phyloP scores from a whole-genome alignment of 2,888 invertebrate species.

The Kuschelorhynchus macadamiae region DNA sequence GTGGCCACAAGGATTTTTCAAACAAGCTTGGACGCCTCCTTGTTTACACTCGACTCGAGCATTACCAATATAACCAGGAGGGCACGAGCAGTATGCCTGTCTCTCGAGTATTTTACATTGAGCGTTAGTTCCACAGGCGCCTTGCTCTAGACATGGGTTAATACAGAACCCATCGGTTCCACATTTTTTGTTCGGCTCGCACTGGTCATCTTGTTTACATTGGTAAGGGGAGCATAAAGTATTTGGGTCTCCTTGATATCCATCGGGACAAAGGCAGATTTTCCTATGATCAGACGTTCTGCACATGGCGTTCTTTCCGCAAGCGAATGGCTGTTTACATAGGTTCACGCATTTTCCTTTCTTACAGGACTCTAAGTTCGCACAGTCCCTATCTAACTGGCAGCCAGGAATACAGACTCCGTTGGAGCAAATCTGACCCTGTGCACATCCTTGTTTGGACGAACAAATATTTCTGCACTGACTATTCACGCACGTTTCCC shows the following conservation, averaged over 20 bases:
- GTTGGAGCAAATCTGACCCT: conserved; percentile 82
- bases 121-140: conserved; percentile 87
- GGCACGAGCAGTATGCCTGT: conserved; percentile 83
- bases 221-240: conserved; percentile 83
- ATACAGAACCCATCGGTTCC: conserved; percentile 79
- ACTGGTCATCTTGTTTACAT: conserved; percentile 83
- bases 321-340: conserved; percentile 77
- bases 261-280: conserved; percentile 89
- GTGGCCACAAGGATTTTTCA: conserved; percentile 86
- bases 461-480: conserved; percentile 83
- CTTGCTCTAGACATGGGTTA: conserved; percentile 84
- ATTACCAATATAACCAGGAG: conserved; percentile 81
- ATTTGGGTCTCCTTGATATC: conserved; percentile 85
- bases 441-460: conserved; percentile 76
- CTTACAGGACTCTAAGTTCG: conserved; percentile 81
- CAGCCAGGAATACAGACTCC: conserved; percentile 87
- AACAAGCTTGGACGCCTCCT: conserved; percentile 80
- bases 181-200: conserved; percentile 84
- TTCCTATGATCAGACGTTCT: conserved; percentile 85
- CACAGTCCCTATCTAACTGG: conserved; percentile 83
- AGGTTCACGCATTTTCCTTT: conserved; percentile 80
- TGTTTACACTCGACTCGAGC: conserved; percentile 79
- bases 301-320: conserved; percentile 87
- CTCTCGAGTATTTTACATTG: conserved; percentile 86
- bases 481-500: conserved; percentile 82